Percentiles rank a stretch among this genome's conserved stretches.
These are phyloP conservation scores for Ptychobarbus kaznakovi DNA, from an alignment of 2,797 vertebrate species.

Conservation along the genomic window DNA sequence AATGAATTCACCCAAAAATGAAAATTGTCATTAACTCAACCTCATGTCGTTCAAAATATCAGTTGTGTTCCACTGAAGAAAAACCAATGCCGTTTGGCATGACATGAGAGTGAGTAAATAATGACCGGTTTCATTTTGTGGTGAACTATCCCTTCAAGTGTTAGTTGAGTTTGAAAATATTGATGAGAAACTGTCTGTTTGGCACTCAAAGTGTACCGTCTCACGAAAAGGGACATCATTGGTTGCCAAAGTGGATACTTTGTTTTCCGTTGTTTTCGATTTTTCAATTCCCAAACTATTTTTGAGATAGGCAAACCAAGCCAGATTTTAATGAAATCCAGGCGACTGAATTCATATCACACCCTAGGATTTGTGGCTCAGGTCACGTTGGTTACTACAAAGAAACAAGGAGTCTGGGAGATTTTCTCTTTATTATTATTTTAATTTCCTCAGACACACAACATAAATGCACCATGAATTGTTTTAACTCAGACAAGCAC, in stretches of 20 bases:
- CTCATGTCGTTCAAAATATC: neutral
- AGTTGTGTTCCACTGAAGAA: neutral
- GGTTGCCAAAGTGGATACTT: conserved; percentile 21
- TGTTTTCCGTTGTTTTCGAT: conserved; percentile 48
- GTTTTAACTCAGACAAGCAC: neutral
- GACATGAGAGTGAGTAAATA: neutral
- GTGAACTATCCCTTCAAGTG: neutral
- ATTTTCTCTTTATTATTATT: conserved; percentile 21
- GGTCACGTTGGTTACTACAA: conserved; percentile 43
- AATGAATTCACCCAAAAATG: neutral
- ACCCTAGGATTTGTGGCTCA: conserved; percentile 39
- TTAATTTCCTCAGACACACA: conserved; percentile 14
- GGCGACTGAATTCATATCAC: conserved; percentile 43
- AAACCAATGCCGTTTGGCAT: neutral
- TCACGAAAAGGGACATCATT: conserved; percentile 28
- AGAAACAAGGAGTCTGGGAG: conserved; percentile 29
- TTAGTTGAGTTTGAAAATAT: conserved; percentile 15
- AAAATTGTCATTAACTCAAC: neutral
- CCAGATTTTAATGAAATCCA: conserved; percentile 58
- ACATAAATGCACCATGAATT: conserved; percentile 7
- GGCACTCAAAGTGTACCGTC: conserved; percentile 1
- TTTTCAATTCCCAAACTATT: conserved; percentile 45
- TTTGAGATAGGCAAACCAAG: conserved; percentile 13
- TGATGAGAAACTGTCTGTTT: conserved; percentile 21
- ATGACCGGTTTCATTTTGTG: neutral